phyloP scores from a whole-genome alignment of 2,797 vertebrate genomes.

The Anomalospiza imberbis region DNA sequence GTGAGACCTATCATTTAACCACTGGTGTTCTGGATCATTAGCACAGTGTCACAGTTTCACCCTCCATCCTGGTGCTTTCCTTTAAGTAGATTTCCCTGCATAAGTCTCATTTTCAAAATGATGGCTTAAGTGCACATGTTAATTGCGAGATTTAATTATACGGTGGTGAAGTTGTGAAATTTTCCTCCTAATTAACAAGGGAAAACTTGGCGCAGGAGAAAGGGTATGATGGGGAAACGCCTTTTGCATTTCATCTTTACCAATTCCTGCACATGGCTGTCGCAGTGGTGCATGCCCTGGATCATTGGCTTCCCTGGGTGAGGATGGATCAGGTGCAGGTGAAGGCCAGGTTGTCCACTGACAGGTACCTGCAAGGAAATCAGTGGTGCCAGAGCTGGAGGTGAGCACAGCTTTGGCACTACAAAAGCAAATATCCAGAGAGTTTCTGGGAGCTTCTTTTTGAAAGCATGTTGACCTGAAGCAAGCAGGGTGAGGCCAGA shows the following conservation, averaged over 20 bases:
- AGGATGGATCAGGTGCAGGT: not conserved
- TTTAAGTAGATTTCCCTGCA: not conserved
- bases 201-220: not conserved
- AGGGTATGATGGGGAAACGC: not conserved
- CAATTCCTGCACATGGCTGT: not conserved
- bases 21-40: slow-evolving; percentile 35
- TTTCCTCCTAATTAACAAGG: slow-evolving; percentile 54
- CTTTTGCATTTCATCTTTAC: not conserved
- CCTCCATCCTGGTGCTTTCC: not conserved
- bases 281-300: not conserved
- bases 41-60: not conserved
- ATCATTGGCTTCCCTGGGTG: not conserved
- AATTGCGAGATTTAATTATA: slow-evolving; percentile 62
- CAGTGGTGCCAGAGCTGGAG: not conserved
- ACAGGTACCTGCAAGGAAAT: not conserved
- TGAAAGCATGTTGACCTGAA: not conserved
- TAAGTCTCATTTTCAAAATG: slow-evolving; percentile 35
- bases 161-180: slow-evolving; percentile 11
- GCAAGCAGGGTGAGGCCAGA: not conserved
- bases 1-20: slow-evolving; percentile 35
- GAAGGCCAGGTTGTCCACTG: not conserved
- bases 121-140: slow-evolving; percentile 30
- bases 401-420: not conserved
- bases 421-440: not conserved
- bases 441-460: not conserved